These are phyloP conservation scores for Drosophila sturtevanti DNA, from an alignment of 1,140 invertebrate genomes.

Conservation along the genomic window DNA sequence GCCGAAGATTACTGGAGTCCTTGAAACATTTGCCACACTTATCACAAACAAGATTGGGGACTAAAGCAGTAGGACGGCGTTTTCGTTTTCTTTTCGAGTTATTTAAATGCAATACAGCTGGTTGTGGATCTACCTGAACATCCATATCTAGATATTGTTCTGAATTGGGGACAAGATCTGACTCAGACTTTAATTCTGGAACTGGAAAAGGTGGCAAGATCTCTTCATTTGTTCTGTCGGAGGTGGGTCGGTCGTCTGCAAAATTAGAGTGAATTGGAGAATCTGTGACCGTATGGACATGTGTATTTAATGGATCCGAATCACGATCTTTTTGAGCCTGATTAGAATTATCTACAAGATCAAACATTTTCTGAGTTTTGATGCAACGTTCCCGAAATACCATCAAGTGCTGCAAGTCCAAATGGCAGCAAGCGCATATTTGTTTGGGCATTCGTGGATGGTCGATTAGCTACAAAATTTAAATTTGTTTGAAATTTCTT, in stretches of 20 bases:
- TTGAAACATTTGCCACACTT: slow-evolving; percentile 40
- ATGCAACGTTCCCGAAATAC: slow-evolving; percentile 43
- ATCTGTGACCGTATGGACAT: background rate
- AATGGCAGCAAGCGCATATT: slow-evolving; percentile 44
- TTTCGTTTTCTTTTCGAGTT: background rate
- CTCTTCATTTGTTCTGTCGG: too few relatives aligned
- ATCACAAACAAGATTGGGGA: slow-evolving; percentile 11
- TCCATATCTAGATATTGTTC: too few relatives aligned
- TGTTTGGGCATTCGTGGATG: slow-evolving; percentile 29
- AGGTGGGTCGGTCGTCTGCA: background rate
- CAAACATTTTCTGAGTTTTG: slow-evolving; percentile 20
- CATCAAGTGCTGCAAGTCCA: slow-evolving; percentile 31
- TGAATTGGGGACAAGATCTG: background rate
- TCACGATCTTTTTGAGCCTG: background rate
- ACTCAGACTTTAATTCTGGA: background rate
- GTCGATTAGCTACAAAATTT: slow-evolving; percentile 47
- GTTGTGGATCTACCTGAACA: background rate
- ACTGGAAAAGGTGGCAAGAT: background rate
- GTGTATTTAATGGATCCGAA: background rate
- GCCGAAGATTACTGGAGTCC: slow-evolving; percentile 26
- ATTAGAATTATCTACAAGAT: background rate
- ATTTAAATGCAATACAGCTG: background rate
- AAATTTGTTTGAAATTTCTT: background rate
- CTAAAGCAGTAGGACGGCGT: too few relatives aligned
- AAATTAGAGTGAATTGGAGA: background rate